Evolutionary conservation across 2,113 vertebrate genomes (phyloP), one percentile per base, ranked within the genome.

Genomic region (Zapornia atra): DNA sequence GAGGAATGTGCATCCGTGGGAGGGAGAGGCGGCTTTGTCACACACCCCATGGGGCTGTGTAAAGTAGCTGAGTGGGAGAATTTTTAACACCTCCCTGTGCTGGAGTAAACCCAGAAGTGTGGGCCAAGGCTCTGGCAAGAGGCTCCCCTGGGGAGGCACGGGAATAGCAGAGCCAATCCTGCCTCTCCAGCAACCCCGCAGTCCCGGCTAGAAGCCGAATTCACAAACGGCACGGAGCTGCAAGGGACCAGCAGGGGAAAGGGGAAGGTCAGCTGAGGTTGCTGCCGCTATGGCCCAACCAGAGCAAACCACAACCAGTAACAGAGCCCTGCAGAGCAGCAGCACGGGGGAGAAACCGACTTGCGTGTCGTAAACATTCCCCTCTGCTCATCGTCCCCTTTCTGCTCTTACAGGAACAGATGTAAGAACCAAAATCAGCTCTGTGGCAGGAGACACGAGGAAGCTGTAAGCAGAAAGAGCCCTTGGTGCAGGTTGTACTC

Each of bases 61-160:
- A 63, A 95, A 95, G 65, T 31, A 90, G 92, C 94, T 89, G 86
- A 95, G 92, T 61, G 76, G 68, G 48, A 88, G 82, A 94, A 91
- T 95, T 96, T 94, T 22, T 87, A 77, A 91, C 77, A 87, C 92
- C 33, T 88, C 51, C 78, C 50, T 40, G 15, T 25, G 63, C 60
- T 95, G 91, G 73, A 95, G 22, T 72, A 69, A 94, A 91, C 66
- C 88, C 80, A 95, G n/a, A 93, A 60, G 42, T 17, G 24, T 0
- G 0, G 70, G 86, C 92, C 92, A 94, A 92, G 79, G 73, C 70
- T 89, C n/a, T 8, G 6, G 60, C 81, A 92, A 92, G 76, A 86
- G 61, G 36, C 44, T 69, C 20, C 70, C 91, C 80, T 68, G 54
- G 78, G 82, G 89, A 95, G 84, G 50, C 5, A 3, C 1, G 0